A percentile compares a stretch with the other conserved stretches of the same genome.
Conservation (phyloP, 2,113 vertebrate genomes). For the Zapus hudsonius region DNA sequence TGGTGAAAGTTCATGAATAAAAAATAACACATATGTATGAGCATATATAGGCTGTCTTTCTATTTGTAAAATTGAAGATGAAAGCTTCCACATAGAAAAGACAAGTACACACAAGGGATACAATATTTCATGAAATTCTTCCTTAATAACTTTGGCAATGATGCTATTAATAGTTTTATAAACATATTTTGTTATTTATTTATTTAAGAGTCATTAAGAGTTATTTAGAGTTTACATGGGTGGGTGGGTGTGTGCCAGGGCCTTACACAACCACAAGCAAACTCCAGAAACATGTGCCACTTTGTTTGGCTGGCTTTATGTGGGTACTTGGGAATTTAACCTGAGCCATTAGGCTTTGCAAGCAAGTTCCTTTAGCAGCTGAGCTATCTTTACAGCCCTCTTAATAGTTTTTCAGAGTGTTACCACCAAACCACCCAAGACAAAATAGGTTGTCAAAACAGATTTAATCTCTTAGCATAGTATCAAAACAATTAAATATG, state of each 20-base stretch:
- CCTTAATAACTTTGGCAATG: not conserved
- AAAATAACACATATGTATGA: not conserved
- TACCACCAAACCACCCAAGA: not conserved
- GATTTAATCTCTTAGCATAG: not conserved
- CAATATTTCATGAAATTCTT: not conserved
- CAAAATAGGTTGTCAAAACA: not conserved
- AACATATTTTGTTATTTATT: too few relatives aligned
- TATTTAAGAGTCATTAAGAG: too few relatives aligned
- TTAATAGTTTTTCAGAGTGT: not conserved
- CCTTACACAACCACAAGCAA: too few relatives aligned
- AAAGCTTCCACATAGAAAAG: not conserved
- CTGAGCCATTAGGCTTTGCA: too few relatives aligned
- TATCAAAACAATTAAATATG: not conserved
- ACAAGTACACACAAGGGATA: not conserved
- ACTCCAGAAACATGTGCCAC: too few relatives aligned
- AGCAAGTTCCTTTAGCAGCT: too few relatives aligned
- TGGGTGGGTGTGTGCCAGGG: too few relatives aligned
- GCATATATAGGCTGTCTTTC: not conserved
- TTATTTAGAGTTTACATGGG: too few relatives aligned
- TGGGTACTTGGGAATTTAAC: too few relatives aligned
- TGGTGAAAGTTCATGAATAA: constrained; percentile 29
- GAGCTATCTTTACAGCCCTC: too few relatives aligned
- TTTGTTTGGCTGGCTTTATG: too few relatives aligned
- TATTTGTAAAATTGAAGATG: not conserved
- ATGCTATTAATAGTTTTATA: not conserved